Evolutionary conservation across 2,888 invertebrate genomes (phyloP).

Genomic region (Cheilosia variabilis): DNA sequence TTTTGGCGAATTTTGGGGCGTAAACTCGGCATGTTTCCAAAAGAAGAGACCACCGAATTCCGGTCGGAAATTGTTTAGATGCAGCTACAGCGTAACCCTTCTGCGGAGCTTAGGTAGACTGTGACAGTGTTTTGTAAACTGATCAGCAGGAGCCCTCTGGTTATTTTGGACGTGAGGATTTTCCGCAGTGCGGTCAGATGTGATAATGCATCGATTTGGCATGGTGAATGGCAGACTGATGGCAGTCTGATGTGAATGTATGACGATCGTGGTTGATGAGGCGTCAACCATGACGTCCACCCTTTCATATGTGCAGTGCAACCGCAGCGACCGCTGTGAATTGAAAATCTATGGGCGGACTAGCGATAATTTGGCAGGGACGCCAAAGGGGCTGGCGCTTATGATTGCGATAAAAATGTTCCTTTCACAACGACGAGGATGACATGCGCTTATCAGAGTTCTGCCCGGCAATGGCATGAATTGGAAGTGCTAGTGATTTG

Average conservation of each 20-base stretch:
- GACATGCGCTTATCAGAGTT: slow-evolving; percentile 17
- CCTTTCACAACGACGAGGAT: neutral
- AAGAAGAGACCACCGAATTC: neutral
- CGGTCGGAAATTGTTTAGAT: neutral
- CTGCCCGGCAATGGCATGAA: neutral
- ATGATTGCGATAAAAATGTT: slow-evolving; percentile 61
- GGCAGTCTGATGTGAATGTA: neutral
- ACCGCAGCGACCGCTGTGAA: slow-evolving; percentile 49
- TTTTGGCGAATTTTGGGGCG: slow-evolving; percentile 69
- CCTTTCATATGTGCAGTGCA: slow-evolving; percentile 38
- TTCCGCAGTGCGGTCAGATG: slow-evolving; percentile 68
- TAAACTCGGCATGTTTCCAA: slow-evolving; percentile 42
- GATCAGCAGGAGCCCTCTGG: slow-evolving; percentile 52
- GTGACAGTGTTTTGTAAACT: slow-evolving; percentile 63
- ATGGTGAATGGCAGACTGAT: slow-evolving; percentile 19
- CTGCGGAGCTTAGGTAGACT: slow-evolving; percentile 21
- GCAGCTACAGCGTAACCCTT: slow-evolving; percentile 38
- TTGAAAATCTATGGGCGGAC: slow-evolving; percentile 55
- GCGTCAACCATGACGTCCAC: slow-evolving; percentile 37
- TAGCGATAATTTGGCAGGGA: slow-evolving; percentile 63
- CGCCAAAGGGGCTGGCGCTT: slow-evolving; percentile 71
- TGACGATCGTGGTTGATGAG: slow-evolving; percentile 22
- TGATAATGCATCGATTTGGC: slow-evolving; percentile 52
- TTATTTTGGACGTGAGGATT: slow-evolving; percentile 48
- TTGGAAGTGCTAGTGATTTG: neutral